These are phyloP conservation scores for Helicoverpa zea DNA, from an alignment of 1,140 invertebrate species.

Conservation along the genomic window DNA sequence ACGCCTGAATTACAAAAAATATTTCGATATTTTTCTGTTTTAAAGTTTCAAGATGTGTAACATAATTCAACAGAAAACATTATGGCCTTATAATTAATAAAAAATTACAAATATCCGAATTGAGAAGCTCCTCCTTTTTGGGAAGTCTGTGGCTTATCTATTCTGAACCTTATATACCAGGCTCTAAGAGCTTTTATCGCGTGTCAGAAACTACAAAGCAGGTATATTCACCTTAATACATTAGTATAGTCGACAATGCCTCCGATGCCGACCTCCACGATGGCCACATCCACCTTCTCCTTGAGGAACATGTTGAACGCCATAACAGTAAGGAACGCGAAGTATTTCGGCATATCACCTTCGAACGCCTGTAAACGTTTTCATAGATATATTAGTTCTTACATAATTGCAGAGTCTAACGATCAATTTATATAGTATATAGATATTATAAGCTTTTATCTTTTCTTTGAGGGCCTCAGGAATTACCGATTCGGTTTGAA, in stretches of 20 bases:
- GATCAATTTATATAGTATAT: too few species aligned
- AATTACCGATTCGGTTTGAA: too few species aligned
- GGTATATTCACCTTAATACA: slow-evolving; percentile 90
- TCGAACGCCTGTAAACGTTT: slow-evolving; percentile 84
- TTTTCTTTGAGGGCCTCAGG: too few species aligned
- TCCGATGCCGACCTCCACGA: slow-evolving; percentile 99
- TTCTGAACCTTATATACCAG: not conserved
- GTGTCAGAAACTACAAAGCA: not conserved
- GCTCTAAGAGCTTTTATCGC: not conserved
- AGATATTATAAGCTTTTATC: too few species aligned
- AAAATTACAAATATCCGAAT: too few species aligned
- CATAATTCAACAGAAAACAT: too few species aligned
- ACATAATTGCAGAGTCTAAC: not conserved
- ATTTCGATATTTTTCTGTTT: too few species aligned
- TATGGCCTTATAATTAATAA: too few species aligned
- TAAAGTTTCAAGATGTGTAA: too few species aligned
- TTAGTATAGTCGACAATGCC: slow-evolving; percentile 98
- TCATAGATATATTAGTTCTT: not conserved
- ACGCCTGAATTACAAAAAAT: too few species aligned
- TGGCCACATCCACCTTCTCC: slow-evolving; percentile 96
- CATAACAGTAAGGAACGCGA: slow-evolving; percentile 97
- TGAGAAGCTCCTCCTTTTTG: too few species aligned
- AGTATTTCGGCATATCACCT: slow-evolving; percentile 96
- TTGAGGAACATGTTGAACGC: slow-evolving; percentile 96
- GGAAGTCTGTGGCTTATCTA: not conserved